Base-by-base conservation (phyloP, 2,888 invertebrate genomes). In the Megalurothrips usitatus region DNA sequence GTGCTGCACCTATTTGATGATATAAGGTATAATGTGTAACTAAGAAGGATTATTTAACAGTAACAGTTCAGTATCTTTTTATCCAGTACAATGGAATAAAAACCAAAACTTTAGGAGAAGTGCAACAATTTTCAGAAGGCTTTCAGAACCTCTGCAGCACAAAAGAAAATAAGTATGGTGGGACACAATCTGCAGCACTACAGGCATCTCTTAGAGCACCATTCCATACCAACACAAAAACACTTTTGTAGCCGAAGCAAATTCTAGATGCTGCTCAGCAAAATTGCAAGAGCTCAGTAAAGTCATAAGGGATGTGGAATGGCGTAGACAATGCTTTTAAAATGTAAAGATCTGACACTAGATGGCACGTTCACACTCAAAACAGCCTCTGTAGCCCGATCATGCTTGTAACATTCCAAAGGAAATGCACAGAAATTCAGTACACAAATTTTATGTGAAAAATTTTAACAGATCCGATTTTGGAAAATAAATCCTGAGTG, bases 401-500 rank as follows among this genome's bases (percentile, higher is more conserved):
- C 80, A 68, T 80, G 80, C 80, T 80, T 79, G 34, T 63, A 63
- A 34, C 52, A 43, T 52, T 79, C 28, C 28, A 80, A 58, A n/a
- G 26, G 63, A 81, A 80, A 80, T 52, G 79, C 63, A 12, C 2
- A 43, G 34, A 43, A 43, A 43, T 43, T 43, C 34, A 43, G 34
- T 4, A 43, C 34, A 43, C 6, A 2, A 43, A 43, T 43, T 43
- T 43, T 43, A 43, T 2, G 34, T 4, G 34, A 80, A 80, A 80
- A 81, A 47, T 48, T 48, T 48, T 78, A 23, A 81, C 14, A 14
- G 58, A 58, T 19, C 17, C 52, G 19, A 58, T 58, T 14, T 17
- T 14, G 14, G 14, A 58, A 80, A 81, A 26, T 58, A 48, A 79
- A 82, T 78, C 80, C 78, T 48, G 75, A 80, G 49, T 9, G 63